Evolutionary conservation across 2,888 invertebrate species (phyloP), one percentile per base, ranked within the genome.

Genomic region (Calliopum simillimum): DNA sequence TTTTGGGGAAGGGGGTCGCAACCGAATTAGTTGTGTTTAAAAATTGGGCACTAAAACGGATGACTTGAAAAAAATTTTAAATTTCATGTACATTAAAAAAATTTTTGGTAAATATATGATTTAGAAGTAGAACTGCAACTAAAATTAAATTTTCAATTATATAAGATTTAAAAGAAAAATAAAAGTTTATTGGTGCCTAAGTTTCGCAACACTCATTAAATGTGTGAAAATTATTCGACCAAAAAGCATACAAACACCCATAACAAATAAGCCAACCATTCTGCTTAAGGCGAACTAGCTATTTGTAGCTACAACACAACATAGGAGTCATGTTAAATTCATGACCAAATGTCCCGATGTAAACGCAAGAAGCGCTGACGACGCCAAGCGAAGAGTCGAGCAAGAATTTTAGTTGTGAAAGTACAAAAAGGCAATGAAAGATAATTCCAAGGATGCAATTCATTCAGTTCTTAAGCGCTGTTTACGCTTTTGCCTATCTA

Each of bases 391-490:
- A 43, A 44, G 14, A 65, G 47, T 21, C 19, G 43, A 21, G 41
- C 13, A 46, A 46, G 58, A 33, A 66, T 23, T 44, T 33, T 49
- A 49, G 67, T 41, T 59, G 23, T 49, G 21, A 21, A 3, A 59
- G 55, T 33, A 43, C 65, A 21, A 49, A n/a, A 58, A 56, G 46
- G 44, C 65, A 65, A 65, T 44, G 65, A 58, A 49, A 49, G 59
- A 67, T 67, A 67, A 67, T 67, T 67, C 46, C 58, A 67, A 67
- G 67, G 67, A 67, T 67, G 47, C 67, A 67, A 67, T 47, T 16
- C 56, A 56, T 56, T 55, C 33, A 66, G 47, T 66, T 66, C 66
- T 56, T 46, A 16, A 44, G 55, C 19, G 49, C 51, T 64, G 21
- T 49, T 64, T 64, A 53, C 53, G 55, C 44, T 65, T 64, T 64